Conservation (phyloP, 2,797 vertebrate genomes). For the Cossypha caffra region DNA sequence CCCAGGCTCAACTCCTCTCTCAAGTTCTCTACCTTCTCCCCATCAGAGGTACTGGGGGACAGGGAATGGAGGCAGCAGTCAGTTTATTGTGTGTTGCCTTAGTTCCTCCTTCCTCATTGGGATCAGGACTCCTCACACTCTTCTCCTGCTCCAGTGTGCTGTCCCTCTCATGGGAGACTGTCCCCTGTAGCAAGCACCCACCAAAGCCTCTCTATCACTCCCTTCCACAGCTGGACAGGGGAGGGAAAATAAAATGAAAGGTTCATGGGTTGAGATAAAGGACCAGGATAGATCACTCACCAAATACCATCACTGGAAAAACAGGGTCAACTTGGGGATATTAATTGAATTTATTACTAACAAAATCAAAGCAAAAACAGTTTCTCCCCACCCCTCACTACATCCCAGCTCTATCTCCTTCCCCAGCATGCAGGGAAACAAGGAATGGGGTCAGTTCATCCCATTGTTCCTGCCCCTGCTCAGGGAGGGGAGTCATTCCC, state of each 20-base stretch:
- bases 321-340: rapidly evolving
- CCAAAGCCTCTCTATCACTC: neutral
- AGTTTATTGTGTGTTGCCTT: neutral
- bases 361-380: neutral
- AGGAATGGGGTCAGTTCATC: neutral
- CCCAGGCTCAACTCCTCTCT: neutral
- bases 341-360: neutral
- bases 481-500: neutral
- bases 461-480: rapidly evolving
- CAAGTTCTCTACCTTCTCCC: neutral
- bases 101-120: neutral
- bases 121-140: neutral
- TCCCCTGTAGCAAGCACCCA: neutral
- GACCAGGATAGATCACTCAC: neutral
- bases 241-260: neutral
- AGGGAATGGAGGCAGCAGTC: no score
- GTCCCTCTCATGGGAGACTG: neutral
- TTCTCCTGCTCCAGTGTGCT: neutral
- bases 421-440: neutral
- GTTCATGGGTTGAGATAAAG: neutral
- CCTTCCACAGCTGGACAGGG: neutral
- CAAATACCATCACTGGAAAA: rapidly evolving
- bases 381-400: rapidly evolving
- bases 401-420: neutral
- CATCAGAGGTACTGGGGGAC: no score